Percentiles rank a stretch among this genome's conserved stretches.
These are phyloP conservation scores for Musca domestica DNA, from an alignment of 1,140 invertebrate genomes.

Conservation along the genomic window DNA sequence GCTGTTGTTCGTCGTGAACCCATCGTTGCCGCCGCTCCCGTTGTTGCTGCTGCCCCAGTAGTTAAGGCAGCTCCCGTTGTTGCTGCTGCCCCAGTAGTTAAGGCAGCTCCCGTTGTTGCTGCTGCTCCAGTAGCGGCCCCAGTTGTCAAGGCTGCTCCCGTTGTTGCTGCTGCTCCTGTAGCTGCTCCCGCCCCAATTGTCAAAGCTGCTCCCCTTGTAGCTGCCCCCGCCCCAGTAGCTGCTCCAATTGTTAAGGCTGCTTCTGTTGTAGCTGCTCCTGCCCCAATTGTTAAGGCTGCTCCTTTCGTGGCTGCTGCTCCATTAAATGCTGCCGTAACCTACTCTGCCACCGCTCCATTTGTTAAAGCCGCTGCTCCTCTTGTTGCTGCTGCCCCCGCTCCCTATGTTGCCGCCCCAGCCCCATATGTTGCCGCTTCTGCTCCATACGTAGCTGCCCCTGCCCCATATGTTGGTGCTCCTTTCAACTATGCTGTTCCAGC, in stretches of 20 bases:
- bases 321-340: neutral
- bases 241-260: slow-evolving; percentile 23
- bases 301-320: neutral
- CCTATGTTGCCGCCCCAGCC: slow-evolving; percentile 20
- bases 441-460: too few species aligned
- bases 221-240: slow-evolving; percentile 18
- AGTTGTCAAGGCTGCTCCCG: slow-evolving; percentile 21
- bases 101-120: too few species aligned
- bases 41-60: neutral
- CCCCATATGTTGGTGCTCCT: too few species aligned
- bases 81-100: too few species aligned
- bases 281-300: slow-evolving; percentile 24
- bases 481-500: too few species aligned
- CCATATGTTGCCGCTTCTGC: too few species aligned
- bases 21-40: slow-evolving; percentile 39
- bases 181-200: too few species aligned
- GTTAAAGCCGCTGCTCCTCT: slow-evolving; percentile 22
- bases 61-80: too few species aligned
- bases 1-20: slow-evolving; percentile 40
- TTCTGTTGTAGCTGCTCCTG: neutral
- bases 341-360: slow-evolving; percentile 16
- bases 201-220: slow-evolving; percentile 29
- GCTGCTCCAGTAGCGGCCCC: too few species aligned
- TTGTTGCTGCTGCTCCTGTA: neutral
- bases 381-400: slow-evolving; percentile 28